Evolutionary conservation across 64 coral and sea anemone species (phyloP).

Genomic region (Anthopleura sola): DNA sequence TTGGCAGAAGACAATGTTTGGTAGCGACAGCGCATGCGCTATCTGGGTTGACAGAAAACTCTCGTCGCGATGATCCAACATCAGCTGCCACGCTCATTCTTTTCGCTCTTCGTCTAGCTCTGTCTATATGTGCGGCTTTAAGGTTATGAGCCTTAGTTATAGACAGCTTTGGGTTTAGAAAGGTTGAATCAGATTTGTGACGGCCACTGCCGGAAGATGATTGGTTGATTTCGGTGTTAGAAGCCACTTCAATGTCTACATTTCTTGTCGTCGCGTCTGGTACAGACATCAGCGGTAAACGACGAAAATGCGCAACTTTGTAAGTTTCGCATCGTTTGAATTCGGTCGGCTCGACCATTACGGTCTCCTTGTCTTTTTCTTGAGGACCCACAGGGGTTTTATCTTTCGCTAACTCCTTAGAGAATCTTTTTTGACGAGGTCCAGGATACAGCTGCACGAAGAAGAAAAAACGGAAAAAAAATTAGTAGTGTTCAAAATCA

Average conservation of each 20-base stretch:
- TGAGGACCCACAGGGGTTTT: neutral
- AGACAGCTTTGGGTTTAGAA: neutral
- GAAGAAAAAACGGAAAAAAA: neutral
- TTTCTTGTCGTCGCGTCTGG: neutral
- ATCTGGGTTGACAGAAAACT: conserved; percentile 24
- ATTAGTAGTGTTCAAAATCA: too few species aligned
- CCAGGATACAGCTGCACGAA: neutral
- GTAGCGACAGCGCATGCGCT: neutral
- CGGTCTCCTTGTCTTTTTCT: neutral
- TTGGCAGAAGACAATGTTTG: neutral
- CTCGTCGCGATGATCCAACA: neutral
- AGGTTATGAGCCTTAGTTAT: neutral
- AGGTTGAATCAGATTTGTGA: conserved; percentile 1
- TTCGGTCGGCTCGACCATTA: neutral
- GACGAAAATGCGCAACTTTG: conserved; percentile 26
- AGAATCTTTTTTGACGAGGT: neutral
- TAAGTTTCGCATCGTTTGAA: conserved; percentile 32
- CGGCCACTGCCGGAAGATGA: neutral
- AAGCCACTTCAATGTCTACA: conserved; percentile 1
- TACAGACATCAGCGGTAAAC: conserved; percentile 11
- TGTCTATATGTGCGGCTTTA: conserved; percentile 4
- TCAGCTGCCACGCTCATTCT: neutral
- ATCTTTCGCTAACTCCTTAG: neutral
- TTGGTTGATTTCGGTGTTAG: neutral
- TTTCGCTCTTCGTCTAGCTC: conserved; percentile 26